Conservation (phyloP, 2,888 invertebrate genomes). For the Drosophila anomalata region DNA sequence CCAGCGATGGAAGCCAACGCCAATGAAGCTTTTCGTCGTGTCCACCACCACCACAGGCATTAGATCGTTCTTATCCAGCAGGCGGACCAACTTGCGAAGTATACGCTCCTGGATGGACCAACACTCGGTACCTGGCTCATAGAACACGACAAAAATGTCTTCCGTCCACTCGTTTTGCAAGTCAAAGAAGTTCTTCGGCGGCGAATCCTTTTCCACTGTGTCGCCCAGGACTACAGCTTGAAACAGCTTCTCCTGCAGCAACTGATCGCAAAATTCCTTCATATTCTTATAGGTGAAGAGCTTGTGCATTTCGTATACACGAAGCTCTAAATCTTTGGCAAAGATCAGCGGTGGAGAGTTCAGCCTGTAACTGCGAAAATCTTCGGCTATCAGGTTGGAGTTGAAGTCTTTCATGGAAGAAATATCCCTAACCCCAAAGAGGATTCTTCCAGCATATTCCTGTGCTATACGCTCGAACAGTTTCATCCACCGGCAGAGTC, state of each 20-base stretch:
- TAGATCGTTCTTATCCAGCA: slow-evolving; percentile 14
- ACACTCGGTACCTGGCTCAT: slow-evolving; percentile 46
- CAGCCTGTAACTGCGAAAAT: slow-evolving; percentile 43
- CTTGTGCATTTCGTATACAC: slow-evolving; percentile 53
- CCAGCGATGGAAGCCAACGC: slow-evolving; percentile 17
- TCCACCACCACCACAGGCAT: slow-evolving; percentile 28
- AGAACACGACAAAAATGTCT: slow-evolving; percentile 47
- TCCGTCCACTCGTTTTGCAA: slow-evolving; percentile 12
- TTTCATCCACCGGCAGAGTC: slow-evolving; percentile 34
- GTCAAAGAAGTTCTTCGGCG: slow-evolving; percentile 38
- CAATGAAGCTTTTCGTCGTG: slow-evolving; percentile 31
- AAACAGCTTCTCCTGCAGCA: slow-evolving; percentile 37
- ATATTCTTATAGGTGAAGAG: slow-evolving; percentile 46
- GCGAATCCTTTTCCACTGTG: slow-evolving; percentile 6
- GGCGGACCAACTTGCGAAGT: slow-evolving; percentile 26
- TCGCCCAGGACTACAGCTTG: slow-evolving; percentile 36
- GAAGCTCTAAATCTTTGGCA: slow-evolving; percentile 34
- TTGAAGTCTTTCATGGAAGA: slow-evolving; percentile 26
- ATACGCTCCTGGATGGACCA: slow-evolving; percentile 45
- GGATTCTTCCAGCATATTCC: slow-evolving; percentile 33
- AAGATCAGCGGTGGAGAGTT: slow-evolving; percentile 47
- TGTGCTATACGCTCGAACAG: slow-evolving; percentile 27
- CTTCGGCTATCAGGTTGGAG: slow-evolving; percentile 5
- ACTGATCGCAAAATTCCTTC: slow-evolving; percentile 49
- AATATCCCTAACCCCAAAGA: slow-evolving; percentile 36